Conservation (phyloP, 1,140 invertebrate species). For the Aphaenogaster ashmeadi region DNA sequence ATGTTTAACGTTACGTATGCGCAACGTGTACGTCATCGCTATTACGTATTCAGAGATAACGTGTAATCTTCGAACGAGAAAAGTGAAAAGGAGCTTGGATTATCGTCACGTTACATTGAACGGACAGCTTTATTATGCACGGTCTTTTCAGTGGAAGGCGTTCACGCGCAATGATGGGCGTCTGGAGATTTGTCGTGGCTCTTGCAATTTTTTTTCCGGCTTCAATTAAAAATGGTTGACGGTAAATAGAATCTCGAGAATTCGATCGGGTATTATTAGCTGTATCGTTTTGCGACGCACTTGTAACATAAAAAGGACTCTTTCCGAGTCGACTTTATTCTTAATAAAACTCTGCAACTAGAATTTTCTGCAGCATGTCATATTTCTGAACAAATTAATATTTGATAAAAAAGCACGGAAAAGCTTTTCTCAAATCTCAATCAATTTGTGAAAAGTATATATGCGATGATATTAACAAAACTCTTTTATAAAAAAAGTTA, state of each 20-base stretch:
- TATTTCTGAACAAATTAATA: not conserved
- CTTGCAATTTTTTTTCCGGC: not conserved
- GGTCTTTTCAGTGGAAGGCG: not conserved
- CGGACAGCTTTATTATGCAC: constrained; percentile 23
- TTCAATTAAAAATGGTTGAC: not conserved
- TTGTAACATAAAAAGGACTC: not conserved
- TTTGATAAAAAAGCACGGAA: not conserved
- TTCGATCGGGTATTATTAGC: not conserved
- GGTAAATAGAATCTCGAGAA: not conserved
- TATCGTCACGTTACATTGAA: constrained; percentile 5
- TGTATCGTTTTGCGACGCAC: not conserved
- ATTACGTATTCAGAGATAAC: constrained; percentile 4
- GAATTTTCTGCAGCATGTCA: not conserved
- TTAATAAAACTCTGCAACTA: not conserved
- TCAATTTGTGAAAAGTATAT: not conserved
- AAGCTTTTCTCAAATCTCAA: not conserved
- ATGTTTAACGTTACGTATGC: not conserved
- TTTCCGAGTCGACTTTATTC: not conserved
- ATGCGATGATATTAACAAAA: not conserved
- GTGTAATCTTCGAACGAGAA: not conserved
- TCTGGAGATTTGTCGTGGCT: not conserved
- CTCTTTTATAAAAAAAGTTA: not conserved
- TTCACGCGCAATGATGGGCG: not conserved
- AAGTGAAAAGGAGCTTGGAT: constrained; percentile 23
- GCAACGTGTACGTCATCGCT: not conserved